phyloP scores from a whole-genome alignment of 92 coral and sea anemone genomes.

The Heteractis magnifica region DNA sequence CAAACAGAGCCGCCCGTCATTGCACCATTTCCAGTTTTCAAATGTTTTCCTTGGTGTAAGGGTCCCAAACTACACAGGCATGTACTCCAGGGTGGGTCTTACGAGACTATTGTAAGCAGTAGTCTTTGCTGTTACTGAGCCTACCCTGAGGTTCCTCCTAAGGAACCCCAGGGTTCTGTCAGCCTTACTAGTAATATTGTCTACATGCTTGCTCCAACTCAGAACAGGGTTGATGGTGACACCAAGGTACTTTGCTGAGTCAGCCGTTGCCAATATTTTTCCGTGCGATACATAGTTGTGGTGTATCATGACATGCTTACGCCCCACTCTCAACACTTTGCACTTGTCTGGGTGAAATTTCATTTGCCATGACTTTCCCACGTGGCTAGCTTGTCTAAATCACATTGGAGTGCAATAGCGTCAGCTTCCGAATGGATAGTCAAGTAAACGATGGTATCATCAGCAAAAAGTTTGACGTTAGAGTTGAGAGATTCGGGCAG shows the following conservation, averaged over 20 bases:
- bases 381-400: constrained; percentile 12
- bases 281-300: constrained; percentile 13
- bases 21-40: no score
- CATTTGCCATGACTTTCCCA: constrained; percentile 26
- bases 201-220: no score
- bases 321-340: constrained; percentile 10
- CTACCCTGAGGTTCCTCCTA: no score
- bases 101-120: no score
- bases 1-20: no score
- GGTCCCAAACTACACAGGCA: no score
- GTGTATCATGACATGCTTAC: background rate
- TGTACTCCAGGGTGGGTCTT: no score
- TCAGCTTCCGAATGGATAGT: background rate
- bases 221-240: constrained; percentile 17
- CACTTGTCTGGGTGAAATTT: background rate
- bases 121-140: no score
- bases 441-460: constrained; percentile 9
- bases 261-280: background rate
- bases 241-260: constrained; percentile 15
- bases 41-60: no score
- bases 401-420: constrained; percentile 3
- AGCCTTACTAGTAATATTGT: no score
- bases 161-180: no score
- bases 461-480: constrained; percentile 33
- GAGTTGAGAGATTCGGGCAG: constrained; percentile 23